Base-by-base conservation (phyloP, 1,140 invertebrate genomes). In the Diorhabda sublineata region DNA sequence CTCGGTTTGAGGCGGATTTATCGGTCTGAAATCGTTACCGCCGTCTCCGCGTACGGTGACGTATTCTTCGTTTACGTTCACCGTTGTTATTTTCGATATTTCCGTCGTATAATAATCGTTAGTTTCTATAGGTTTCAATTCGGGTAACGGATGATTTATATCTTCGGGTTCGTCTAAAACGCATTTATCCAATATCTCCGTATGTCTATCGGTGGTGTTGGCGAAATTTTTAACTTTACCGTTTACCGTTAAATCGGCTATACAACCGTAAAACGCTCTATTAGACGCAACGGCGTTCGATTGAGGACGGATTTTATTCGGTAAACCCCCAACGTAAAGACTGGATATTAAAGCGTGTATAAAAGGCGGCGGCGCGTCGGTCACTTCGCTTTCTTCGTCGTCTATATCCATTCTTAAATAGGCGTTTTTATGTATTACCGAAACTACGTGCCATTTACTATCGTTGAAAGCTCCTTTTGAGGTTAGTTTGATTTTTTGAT, bases 371-470 rank as follows among this genome's bases (percentile, higher is more conserved):
- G 83, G 75, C 58, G 76, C 77, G 67, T 89, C 86, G 5, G 84
- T 85, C 89, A 83, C 85, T 78, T 86, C 88, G 68, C 83, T 84
- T 66, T 90, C 87, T 63, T 83, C 86, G 77, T 98, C 96, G 77
- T 98, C 96, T 42, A 97, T 91, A 63, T 93, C 90, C 2, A 98
- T 84, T 11, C 88, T 79, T 59, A 94, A 81, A 64, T 84, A 81
- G 41, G 81, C 82, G 60, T 82, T 77, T 80, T 87, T 87, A 74
- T 92, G 91, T 2, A 88, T 91, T 1, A 95, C 90, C 0, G 92
- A 94, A 0, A 98, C 89, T 4, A 95, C 94, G 81, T 99, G 97
- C 94, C 96, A 98, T 67, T 92, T 87, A 45, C 90, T 91, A 81
- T 98, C 96, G 78, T 95, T 92, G 80, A 93, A 95, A 2, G 83